Conservation (phyloP, 2,113 vertebrate species). For the Pelecanus crispus region DNA sequence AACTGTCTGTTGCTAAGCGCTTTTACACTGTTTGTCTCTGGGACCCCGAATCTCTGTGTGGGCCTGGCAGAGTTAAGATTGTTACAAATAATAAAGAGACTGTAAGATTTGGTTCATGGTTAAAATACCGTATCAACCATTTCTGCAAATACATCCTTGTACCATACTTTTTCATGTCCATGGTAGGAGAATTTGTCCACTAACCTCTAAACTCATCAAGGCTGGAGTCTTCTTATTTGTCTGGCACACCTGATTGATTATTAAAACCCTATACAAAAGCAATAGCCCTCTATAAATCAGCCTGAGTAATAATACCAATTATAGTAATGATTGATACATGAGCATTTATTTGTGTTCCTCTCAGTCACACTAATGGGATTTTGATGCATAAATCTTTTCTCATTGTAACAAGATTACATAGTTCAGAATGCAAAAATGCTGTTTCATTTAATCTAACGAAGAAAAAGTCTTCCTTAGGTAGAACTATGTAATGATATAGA, state of each 20-base stretch:
- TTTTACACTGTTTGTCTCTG: background rate
- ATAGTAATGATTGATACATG: slow-evolving; percentile 25
- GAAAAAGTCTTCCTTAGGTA: background rate
- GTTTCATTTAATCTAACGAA: background rate
- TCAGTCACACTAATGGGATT: slow-evolving; percentile 10
- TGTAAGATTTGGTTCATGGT: background rate
- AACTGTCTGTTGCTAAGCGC: background rate
- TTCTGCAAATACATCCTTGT: background rate
- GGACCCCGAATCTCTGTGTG: background rate
- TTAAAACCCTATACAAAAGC: background rate
- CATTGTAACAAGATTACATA: background rate
- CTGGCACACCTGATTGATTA: slow-evolving; percentile 1
- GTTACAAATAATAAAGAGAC: background rate
- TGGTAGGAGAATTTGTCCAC: background rate
- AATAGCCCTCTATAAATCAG: slow-evolving; percentile 15
- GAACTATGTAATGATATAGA: background rate
- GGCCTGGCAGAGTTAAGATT: background rate
- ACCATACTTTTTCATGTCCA: background rate
- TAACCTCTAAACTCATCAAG: background rate
- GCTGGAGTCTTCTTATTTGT: background rate
- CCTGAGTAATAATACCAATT: slow-evolving; percentile 31
- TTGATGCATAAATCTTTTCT: background rate
- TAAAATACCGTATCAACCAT: background rate
- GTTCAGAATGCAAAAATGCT: background rate
- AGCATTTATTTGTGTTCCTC: slow-evolving; percentile 17